A percentile compares a stretch with the other conserved stretches of the same genome.
phyloP scores from a whole-genome alignment of 2,797 vertebrate species.

The Muraenolepis orangiensis region DNA sequence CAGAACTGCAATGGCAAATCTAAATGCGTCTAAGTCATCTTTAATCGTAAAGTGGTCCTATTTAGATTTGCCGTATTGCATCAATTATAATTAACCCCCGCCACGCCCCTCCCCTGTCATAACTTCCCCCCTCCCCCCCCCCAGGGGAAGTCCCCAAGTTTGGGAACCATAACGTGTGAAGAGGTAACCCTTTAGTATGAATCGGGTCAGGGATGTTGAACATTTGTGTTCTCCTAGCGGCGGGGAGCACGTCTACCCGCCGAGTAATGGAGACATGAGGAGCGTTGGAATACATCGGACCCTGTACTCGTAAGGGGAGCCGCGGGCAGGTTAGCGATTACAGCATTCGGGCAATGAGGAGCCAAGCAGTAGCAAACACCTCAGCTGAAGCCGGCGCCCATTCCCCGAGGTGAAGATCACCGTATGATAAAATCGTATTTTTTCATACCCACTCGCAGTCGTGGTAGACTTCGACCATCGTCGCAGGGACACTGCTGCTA shows the following conservation, averaged over 20 bases:
- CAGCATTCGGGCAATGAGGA: conserved; percentile 47
- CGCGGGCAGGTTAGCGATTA: conserved; percentile 43
- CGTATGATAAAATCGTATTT: conserved; percentile 46
- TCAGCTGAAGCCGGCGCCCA: conserved; percentile 16
- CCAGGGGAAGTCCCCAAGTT: no score
- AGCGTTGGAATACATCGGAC: conserved; percentile 9
- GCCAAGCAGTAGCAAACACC: conserved; percentile 26
- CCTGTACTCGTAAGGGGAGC: conserved; percentile 16
- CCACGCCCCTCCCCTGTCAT: no score
- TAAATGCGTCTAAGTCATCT: no score
- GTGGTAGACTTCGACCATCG: conserved; percentile 1
- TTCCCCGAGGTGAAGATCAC: conserved; percentile 44
- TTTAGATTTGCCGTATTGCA: no score
- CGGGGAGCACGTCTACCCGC: background rate
- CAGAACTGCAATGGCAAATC: no score
- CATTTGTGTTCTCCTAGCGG: no score
- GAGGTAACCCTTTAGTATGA: no score
- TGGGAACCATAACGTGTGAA: no score
- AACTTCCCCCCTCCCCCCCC: no score
- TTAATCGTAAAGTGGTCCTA: no score
- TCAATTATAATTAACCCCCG: no score
- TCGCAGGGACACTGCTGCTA: conserved; percentile 45
- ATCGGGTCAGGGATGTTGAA: no score
- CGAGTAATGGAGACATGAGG: background rate
- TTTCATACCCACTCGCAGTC: background rate